Evolutionary conservation across 2,797 vertebrate species (phyloP).

Genomic region (Lindbergichthys nudifrons): DNA sequence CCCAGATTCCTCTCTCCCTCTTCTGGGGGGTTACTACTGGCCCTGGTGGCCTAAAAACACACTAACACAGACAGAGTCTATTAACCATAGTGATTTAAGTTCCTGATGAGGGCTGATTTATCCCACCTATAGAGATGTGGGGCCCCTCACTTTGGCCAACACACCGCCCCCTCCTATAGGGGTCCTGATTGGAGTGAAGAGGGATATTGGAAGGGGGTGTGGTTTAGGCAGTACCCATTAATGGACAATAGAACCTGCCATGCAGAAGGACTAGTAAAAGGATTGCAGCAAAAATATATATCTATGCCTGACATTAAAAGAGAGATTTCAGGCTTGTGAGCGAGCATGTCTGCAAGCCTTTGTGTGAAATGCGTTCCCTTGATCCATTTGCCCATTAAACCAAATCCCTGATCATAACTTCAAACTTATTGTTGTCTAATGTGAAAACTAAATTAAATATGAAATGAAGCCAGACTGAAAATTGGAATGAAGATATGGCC

Average conservation of each 20-base stretch:
- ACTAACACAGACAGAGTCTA: slow-evolving; percentile 47
- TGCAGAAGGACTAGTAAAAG: slow-evolving; percentile 20
- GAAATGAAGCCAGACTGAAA: slow-evolving; percentile 30
- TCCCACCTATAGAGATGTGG: slow-evolving; percentile 57
- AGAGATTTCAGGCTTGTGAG: slow-evolving; percentile 14
- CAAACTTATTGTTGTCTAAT: slow-evolving; percentile 21
- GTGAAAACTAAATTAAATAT: slow-evolving; percentile 40
- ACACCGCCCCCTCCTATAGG: slow-evolving; percentile 34
- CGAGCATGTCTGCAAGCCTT: slow-evolving; percentile 1
- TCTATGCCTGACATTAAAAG: slow-evolving; percentile 9
- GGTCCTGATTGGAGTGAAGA: slow-evolving; percentile 33
- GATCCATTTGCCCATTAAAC: slow-evolving; percentile 20
- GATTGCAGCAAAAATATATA: slow-evolving; percentile 19
- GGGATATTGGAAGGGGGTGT: slow-evolving; percentile 29
- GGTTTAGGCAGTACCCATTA: slow-evolving; percentile 34
- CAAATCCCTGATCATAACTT: slow-evolving; percentile 40
- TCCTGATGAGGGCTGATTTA: slow-evolving; percentile 67
- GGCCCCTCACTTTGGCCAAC: slow-evolving; percentile 47
- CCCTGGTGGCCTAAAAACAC: slow-evolving; percentile 47
- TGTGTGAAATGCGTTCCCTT: slow-evolving; percentile 27
- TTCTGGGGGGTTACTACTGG: slow-evolving; percentile 27
- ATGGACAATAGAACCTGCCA: slow-evolving; percentile 38
- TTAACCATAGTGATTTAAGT: slow-evolving; percentile 68
- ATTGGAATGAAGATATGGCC: background rate
- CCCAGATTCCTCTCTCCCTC: slow-evolving; percentile 42